phyloP scores from a whole-genome alignment of 2,888 invertebrate genomes.

The Eristalis tenax region DNA sequence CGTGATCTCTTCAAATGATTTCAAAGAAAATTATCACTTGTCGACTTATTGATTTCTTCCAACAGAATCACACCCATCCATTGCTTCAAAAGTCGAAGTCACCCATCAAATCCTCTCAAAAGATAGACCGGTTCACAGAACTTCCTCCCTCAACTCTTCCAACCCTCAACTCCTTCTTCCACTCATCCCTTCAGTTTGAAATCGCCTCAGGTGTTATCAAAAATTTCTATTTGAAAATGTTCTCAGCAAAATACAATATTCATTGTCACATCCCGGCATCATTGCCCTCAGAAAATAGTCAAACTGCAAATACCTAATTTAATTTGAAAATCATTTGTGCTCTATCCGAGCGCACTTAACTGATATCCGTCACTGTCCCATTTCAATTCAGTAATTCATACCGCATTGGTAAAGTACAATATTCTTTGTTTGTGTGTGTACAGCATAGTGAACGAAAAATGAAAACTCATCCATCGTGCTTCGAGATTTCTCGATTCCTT shows the following conservation, averaged over 20 bases:
- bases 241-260: conserved; percentile 55
- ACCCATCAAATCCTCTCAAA: background rate
- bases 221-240: conserved; percentile 56
- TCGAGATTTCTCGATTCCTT: conserved; percentile 51
- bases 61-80: no score
- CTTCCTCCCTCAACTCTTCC: background rate
- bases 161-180: conserved; percentile 2
- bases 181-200: conserved; percentile 50
- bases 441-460: conserved; percentile 42
- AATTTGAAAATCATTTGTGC: conserved; percentile 70
- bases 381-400: conserved; percentile 56
- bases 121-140: no score
- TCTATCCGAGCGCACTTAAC: conserved; percentile 69
- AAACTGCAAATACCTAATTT: conserved; percentile 69
- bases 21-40: no score
- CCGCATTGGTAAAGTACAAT: background rate
- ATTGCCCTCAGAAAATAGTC: background rate
- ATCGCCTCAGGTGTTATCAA: conserved; percentile 62
- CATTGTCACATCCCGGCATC: conserved; percentile 62
- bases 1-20: no score
- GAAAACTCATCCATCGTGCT: conserved; percentile 69
- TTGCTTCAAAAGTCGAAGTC: no score
- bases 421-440: background rate
- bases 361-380: conserved; percentile 69
- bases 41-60: no score